These are phyloP conservation scores for Ips nitidus DNA, from an alignment of 1,140 invertebrate genomes.

Conservation along the genomic window DNA sequence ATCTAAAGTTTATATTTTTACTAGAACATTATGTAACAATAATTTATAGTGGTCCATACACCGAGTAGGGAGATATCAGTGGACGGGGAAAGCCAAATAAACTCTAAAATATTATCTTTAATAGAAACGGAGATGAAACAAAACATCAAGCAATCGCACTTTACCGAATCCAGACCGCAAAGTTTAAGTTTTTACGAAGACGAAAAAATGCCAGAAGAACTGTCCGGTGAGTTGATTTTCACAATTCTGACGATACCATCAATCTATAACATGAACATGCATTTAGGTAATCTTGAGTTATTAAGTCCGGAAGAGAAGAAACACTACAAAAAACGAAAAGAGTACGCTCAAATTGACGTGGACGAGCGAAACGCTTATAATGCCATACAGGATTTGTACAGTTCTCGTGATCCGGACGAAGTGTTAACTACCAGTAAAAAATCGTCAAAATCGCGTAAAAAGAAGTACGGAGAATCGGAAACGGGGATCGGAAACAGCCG, in stretches of 20 bases:
- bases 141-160: slow-evolving; percentile 49
- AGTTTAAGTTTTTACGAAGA: slow-evolving; percentile 53
- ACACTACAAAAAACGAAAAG: slow-evolving; percentile 47
- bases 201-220: slow-evolving; percentile 51
- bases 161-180: slow-evolving; percentile 51
- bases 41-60: slow-evolving; percentile 33
- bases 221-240: slow-evolving; percentile 41
- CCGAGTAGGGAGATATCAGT: slow-evolving; percentile 55
- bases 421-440: slow-evolving; percentile 42
- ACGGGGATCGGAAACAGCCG: slow-evolving; percentile 49
- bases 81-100: slow-evolving; percentile 61
- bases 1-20: neutral
- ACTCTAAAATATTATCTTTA: slow-evolving; percentile 60
- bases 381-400: slow-evolving; percentile 48
- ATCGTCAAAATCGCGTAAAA: slow-evolving; percentile 49
- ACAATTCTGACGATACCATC: neutral
- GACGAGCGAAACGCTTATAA: slow-evolving; percentile 50
- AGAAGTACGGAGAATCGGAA: slow-evolving; percentile 46
- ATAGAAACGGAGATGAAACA: slow-evolving; percentile 62
- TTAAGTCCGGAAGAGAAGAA: slow-evolving; percentile 51
- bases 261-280: neutral
- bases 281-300: slow-evolving; percentile 48
- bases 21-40: slow-evolving; percentile 5
- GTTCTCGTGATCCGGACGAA: slow-evolving; percentile 45
- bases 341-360: slow-evolving; percentile 46